Evolutionary conservation across 1,140 invertebrate species (phyloP), one percentile per base, ranked within the genome.

Genomic region (Rhopalosiphum padi): DNA sequence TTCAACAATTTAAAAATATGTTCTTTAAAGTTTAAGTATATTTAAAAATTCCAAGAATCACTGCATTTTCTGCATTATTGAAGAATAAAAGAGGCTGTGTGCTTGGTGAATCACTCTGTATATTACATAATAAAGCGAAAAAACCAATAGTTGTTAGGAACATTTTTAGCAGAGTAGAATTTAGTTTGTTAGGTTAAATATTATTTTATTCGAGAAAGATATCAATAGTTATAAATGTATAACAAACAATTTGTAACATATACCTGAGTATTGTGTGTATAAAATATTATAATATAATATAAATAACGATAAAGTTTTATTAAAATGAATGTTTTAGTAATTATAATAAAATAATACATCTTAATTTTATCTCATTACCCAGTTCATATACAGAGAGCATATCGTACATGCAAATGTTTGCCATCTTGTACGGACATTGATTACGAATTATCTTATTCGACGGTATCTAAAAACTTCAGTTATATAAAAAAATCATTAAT

Each of bases 381-480:
- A 92, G 90, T 92, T 48, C 68, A 83, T 18, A 25, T 46, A 51
- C 43, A 92, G 35, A 83, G 90, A 48, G 77, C 90, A 35, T 48
- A 77, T 8, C 48, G 15, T 37, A 51, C 46, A 15, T 92, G 90
- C 68, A 92, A 92, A 83, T 92, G 90, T 83, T 43, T 92, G 9
- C 90, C 90, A 30, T 83, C 90, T 25, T 92, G 90, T 83, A 92
- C 90, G 35, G 60, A 92, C 3, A 48, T 82, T 51, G 68, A 83
- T n/a, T 92, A 92, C 23, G n/a, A n/a, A 37, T 48, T 92, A 43
- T 82, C 68, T 82, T 92, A 92, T 25, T 83, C 90, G 1, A 82
- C 25, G n/a, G n/a, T 83, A 35, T 43, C 41, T 7, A 92, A 92
- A 83, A 51, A 92, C 7, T 92, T 92, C n/a, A 83, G 46, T 2